Evolutionary conservation across 2,797 vertebrate species (phyloP), one percentile per base, ranked within the genome.

Genomic region (Xenentodon cancila): DNA sequence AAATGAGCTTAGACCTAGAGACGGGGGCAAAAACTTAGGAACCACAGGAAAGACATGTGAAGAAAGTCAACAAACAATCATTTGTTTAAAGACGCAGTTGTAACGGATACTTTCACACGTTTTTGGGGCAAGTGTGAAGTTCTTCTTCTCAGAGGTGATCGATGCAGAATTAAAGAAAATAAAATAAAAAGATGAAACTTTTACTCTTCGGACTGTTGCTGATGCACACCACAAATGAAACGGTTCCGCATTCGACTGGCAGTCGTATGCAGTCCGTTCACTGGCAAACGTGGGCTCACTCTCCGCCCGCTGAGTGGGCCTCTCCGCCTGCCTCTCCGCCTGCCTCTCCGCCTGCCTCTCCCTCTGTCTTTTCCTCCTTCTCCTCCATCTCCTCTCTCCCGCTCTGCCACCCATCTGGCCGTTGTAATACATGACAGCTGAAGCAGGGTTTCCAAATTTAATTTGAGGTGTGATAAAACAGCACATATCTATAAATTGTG

Each of bases 391-490:
- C 51, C 55, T 52, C 44, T 49, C 43, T 61, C 64, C 40, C 68
- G 70, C 75, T 77, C 76, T 88, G 81, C 82, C 84, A 85, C 85
- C 81, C 81, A 89, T 87, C 83, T 89, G 84, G 69, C 66, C 75
- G 79, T 79, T 88, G 84, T 88, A 88, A 90, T 86, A 89, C 85
- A 87, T 87, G 89, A 88, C 82, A 89, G 86, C 87, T 91, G 84
- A 88, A 82, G 83, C 79, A 61, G 68, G 63, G 68, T 82, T 84
- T 89, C 82, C 77, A 84, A 82, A 86, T 89, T 87, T 81, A 89
- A 89, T 87, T 82, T 89, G 88, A 92, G 88, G 86, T 88, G 87
- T 80, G 84, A 87, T 92, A 87, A 92, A 90, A 89, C 67, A 46
- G 81, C 87, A 88, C 87, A 85, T 90, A 90, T 90, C 89, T 91